Evolutionary conservation across 1,140 invertebrate species (phyloP), one percentile per base, ranked within the genome.

Genomic region (Doryteuthis pealeii): DNA sequence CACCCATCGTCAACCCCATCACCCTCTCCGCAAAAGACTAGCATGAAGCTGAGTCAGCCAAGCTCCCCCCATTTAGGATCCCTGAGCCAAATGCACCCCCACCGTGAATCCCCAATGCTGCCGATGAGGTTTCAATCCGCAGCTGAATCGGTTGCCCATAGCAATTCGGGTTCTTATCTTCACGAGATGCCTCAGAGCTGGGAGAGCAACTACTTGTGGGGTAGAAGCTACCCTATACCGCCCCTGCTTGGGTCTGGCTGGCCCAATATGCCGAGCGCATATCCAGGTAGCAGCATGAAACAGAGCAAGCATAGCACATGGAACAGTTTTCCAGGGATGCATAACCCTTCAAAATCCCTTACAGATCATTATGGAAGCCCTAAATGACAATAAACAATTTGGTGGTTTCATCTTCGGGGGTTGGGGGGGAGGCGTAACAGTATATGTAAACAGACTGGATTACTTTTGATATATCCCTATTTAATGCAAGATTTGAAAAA

Each of bases 141-240:
- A n/a, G 18, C 54, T 14, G 26, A n/a, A 5, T 6, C 54, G 18
- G 54, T 62, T 28, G 18, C 54, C 18, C 54, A 62, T 62, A 62
- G 10, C 18, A n/a, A 22, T 28, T n/a, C 54, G 5, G 22, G 22
- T n/a, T 22, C 54, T n/a, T 62, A 62, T 62, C 26, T 62, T 8
- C 54, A 62, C 18, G 54, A 62, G 26, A 62, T 62, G 54, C 54
- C 54, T 6, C 54, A 62, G 54, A 62, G 54, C 18, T 62, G 54
- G 54, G 54, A 62, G 54, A 62, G 54, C 54, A 62, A 62, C 54
- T 62, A 62, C 18, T 28, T 62, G 54, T 62, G 54, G 54, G 18
- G 22, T 62, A 62, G 54, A 62, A 28, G 18, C 5, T 62, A 62
- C 54, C 54, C 54, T 28, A 62, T 62, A 28, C 54, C 54, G 10